Conservation (phyloP, 2,113 vertebrate genomes). For the Melospiza georgiana region DNA sequence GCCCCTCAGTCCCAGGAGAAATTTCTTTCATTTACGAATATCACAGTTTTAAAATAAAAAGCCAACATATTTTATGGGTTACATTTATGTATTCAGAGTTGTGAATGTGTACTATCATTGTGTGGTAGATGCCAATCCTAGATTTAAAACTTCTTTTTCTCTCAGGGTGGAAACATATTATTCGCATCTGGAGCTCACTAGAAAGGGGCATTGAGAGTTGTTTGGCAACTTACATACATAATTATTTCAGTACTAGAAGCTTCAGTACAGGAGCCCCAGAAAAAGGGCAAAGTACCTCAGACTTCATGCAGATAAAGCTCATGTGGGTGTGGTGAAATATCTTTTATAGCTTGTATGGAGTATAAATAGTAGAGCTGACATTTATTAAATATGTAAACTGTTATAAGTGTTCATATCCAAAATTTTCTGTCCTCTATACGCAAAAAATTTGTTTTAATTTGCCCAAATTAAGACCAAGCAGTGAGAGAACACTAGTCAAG, state of each 20-base stretch:
- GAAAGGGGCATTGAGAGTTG: not conserved
- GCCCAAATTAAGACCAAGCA: not conserved
- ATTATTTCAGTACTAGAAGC: not conserved
- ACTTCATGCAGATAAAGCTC: not conserved
- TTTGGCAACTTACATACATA: not conserved
- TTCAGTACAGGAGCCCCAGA: not conserved
- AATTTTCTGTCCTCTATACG: not conserved
- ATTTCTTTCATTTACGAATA: constrained; percentile 25
- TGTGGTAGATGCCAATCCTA: not conserved
- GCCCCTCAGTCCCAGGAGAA: not conserved
- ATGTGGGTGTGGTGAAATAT: not conserved
- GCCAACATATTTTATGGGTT: not conserved
- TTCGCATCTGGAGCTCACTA: not conserved
- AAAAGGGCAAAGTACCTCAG: not conserved
- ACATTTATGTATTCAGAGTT: constrained; percentile 5
- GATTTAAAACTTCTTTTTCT: not conserved
- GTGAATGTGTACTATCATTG: not conserved
- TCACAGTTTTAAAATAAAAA: not conserved
- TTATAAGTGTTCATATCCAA: not conserved
- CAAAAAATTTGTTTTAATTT: not conserved
- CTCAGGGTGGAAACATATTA: not conserved
- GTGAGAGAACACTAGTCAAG: not conserved
- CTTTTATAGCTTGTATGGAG: not conserved
- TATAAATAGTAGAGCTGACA: not conserved
- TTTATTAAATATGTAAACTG: not conserved